Evolutionary conservation across 2,888 invertebrate species (phyloP), one percentile per base, ranked within the genome.

Genomic region (Crepidodera aurea): DNA sequence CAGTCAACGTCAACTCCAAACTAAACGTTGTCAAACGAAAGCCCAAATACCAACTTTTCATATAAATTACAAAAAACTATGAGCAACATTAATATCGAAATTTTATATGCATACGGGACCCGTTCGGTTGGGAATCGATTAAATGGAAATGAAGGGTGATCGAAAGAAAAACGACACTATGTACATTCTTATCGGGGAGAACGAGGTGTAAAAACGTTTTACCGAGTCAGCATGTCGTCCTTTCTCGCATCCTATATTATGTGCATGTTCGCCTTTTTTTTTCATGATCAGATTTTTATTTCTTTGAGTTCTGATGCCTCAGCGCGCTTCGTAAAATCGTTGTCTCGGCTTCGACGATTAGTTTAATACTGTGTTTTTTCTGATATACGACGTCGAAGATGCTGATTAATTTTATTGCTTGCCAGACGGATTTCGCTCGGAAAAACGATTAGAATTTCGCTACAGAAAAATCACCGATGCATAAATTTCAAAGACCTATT

Each of bases 211-310:
- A 67, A 64, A 68, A 66, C 66, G 56, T 67, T 67, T 54, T 22
- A 64, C 60, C 37, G 63, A 67, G 66, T 70, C 70, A 70, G 70
- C 70, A 55, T 51, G 64, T 51, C 63, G 62, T 48, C 50, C 32
- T 44, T 56, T 34, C 34, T 54, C 44, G 64, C 60, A 57, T 64
- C 50, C 62, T 42, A 50, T 66, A 66, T 66, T 66, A 63, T 51
- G 61, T 66, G 66, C 63, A 66, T 58, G 60, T 58, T 64, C 58
- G 56, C 37, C 40, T 51, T 32, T 48, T 61, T 60, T 60, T 63
- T 63, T 51, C 51, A 42, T 56, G 50, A 56, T 56, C 56, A 46
- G 58, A 50, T 40, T 58, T 48, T 54, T 42, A 59, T 62, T 62
- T 59, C 54, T 58, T 42, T 22, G 7, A n/a, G 15, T 32, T 46